These are phyloP conservation scores for Zaprionus nigranus DNA, from an alignment of 1,140 invertebrate genomes.

Conservation along the genomic window DNA sequence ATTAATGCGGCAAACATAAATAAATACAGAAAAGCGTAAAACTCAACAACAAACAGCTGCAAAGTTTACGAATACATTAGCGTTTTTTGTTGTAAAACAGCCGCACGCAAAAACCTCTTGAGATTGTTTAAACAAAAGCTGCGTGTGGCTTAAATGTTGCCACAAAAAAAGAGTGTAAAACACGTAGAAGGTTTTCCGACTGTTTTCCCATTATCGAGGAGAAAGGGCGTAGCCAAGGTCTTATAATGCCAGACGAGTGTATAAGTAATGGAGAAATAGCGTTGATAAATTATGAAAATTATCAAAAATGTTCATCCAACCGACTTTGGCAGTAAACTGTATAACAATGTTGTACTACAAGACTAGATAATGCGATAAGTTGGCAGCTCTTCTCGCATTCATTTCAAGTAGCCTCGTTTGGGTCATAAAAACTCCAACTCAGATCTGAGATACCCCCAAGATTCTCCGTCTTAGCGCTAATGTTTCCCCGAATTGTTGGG, in stretches of 20 bases:
- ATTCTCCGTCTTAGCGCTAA: background rate
- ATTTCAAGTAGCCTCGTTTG: constrained; percentile 3
- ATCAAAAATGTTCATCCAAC: background rate
- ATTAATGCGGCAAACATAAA: constrained; percentile 79
- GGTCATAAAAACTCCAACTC: background rate
- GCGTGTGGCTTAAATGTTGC: constrained; percentile 16
- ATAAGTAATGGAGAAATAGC: background rate
- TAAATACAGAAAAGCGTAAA: constrained; percentile 49
- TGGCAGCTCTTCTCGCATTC: background rate
- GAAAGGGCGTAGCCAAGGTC: constrained; percentile 13
- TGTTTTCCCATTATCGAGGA: background rate
- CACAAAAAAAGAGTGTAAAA: background rate
- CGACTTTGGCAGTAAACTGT: background rate
- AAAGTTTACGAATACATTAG: constrained; percentile 71
- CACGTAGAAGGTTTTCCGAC: background rate
- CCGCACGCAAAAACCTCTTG: constrained; percentile 53
- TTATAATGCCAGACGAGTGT: background rate
- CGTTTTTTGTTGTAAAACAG: constrained; percentile 42
- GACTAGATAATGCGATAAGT: constrained; percentile 6
- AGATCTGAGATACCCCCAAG: background rate
- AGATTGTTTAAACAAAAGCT: constrained; percentile 67
- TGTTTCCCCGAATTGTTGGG: constrained; percentile 6
- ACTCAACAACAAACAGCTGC: constrained; percentile 34
- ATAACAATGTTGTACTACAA: background rate
- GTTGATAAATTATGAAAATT: constrained; percentile 1